phyloP scores from a whole-genome alignment of 1,140 invertebrate species.

The Drosophila sproati region DNA sequence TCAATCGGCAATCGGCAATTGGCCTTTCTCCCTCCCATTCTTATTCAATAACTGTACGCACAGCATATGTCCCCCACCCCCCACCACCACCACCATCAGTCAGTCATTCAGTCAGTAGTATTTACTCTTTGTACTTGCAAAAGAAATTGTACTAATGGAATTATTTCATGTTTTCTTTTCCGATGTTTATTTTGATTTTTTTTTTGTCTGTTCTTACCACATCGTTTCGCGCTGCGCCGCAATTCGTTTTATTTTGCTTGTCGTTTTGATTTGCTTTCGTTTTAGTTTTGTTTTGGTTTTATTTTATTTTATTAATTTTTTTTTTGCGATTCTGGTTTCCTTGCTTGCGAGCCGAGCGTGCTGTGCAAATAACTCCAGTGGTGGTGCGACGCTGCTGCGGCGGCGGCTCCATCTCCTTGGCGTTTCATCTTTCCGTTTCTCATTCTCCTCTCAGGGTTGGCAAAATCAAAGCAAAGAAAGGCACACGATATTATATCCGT shows the following conservation, averaged over 20 bases:
- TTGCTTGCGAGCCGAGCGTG: neutral
- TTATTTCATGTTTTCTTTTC: constrained; percentile 77
- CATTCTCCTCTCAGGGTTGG: neutral
- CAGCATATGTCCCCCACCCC: constrained; percentile 6
- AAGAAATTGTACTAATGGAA: constrained; percentile 85
- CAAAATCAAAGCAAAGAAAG: constrained; percentile 49
- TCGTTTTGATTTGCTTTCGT: constrained; percentile 76
- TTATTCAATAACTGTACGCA: constrained; percentile 21
- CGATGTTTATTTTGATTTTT: constrained; percentile 6
- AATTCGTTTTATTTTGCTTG: constrained; percentile 78
- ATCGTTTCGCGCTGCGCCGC: constrained; percentile 30
- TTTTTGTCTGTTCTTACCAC: constrained; percentile 55
- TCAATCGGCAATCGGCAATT: too few relatives aligned
- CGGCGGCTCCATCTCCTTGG: constrained; percentile 6
- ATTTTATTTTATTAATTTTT: constrained; percentile 3
- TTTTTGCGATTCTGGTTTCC: constrained; percentile 30
- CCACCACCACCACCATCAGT: neutral
- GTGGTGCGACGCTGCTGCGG: neutral
- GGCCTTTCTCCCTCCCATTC: neutral
- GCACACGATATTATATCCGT: constrained; percentile 27
- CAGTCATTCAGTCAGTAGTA: constrained; percentile 49
- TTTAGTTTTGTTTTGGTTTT: constrained; percentile 25
- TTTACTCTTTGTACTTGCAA: constrained; percentile 84
- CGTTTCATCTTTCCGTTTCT: constrained; percentile 38
- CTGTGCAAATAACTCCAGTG: constrained; percentile 70